These are phyloP conservation scores for Drosophila baimaii DNA, from an alignment of 1,140 invertebrate species.

Conservation along the genomic window DNA sequence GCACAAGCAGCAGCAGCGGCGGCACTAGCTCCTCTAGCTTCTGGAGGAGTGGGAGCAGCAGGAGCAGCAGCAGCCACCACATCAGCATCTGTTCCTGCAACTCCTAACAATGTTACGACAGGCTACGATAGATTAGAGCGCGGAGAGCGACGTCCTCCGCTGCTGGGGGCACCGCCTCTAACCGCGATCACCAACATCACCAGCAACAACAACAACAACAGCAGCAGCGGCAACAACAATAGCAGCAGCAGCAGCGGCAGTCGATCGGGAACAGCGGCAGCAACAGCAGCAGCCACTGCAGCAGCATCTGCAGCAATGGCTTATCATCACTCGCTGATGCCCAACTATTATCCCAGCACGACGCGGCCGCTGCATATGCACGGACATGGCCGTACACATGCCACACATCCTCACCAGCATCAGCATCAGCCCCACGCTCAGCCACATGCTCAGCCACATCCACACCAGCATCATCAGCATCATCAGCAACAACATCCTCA, in stretches of 20 bases:
- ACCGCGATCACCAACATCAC: background rate
- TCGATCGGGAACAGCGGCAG: constrained; percentile 3
- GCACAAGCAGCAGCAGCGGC: background rate
- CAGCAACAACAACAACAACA: constrained; percentile 6
- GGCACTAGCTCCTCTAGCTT: constrained; percentile 6
- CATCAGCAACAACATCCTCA: constrained; percentile 24
- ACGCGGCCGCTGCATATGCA: constrained; percentile 31
- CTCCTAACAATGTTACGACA: background rate
- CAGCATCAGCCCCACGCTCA: constrained; percentile 27
- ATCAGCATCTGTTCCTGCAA: background rate
- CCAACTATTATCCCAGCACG: constrained; percentile 43
- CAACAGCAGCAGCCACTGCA: constrained; percentile 24
- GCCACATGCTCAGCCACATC: constrained; percentile 24
- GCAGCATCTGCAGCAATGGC: constrained; percentile 19
- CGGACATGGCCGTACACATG: constrained; percentile 18
- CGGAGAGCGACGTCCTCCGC: constrained; percentile 22
- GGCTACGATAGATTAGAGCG: constrained; percentile 9
- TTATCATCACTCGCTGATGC: constrained; percentile 54
- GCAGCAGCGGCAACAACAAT: constrained; percentile 1
- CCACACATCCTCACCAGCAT: constrained; percentile 32
- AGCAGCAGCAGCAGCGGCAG: background rate
- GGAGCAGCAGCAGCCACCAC: constrained; percentile 5
- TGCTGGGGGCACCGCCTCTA: constrained; percentile 34
- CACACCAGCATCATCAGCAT: too few species aligned
- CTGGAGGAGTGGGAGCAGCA: constrained; percentile 8